Evolutionary conservation across 2,888 invertebrate genomes (phyloP), one percentile per base, ranked within the genome.

Genomic region (Acrobasis consociella): DNA sequence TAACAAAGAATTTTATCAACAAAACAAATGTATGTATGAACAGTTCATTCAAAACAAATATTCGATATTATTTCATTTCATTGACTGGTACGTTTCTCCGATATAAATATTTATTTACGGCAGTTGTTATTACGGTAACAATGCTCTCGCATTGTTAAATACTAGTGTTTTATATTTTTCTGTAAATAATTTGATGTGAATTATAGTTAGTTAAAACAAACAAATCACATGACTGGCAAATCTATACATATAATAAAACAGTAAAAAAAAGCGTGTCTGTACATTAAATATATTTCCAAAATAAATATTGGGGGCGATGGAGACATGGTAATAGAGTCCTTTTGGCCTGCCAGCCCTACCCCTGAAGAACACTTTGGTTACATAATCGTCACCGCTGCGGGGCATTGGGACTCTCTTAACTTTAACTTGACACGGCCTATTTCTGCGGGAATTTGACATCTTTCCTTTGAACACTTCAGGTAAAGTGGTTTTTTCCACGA

Each of bases 361-460:
- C 64, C 63, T 70, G 67, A 74, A 72, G 78, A 70, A 76, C 77
- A 80, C 85, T 86, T 83, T 80, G 82, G 86, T 87, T 86, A 87
- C 84, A 81, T 86, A 89, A 87, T 87, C 85, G 86, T 86, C 84
- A 80, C 81, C 72, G 80, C 84, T 76, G 77, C 78, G 78, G 80
- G 84, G 82, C 86, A 87, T 82, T 82, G 83, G 85, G 80, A 83
- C 86, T 16, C 46, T 85, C 86, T 88, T 84, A 88, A 86, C 85
- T 83, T 74, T 82, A 75, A 84, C 88, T 89, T 89, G 88, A 88
- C 89, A 89, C 78, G 88, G 81, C 86, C 87, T 86, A 89, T 89
- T 88, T 89, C 85, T 83, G 78, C 72, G 78, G 76, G 81, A 74
- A 84, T 85, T 83, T 82, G 85, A 87, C 88, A 84, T 86, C 82